phyloP scores from a whole-genome alignment of 2,797 vertebrate genomes.

The Neoniphon sammara region DNA sequence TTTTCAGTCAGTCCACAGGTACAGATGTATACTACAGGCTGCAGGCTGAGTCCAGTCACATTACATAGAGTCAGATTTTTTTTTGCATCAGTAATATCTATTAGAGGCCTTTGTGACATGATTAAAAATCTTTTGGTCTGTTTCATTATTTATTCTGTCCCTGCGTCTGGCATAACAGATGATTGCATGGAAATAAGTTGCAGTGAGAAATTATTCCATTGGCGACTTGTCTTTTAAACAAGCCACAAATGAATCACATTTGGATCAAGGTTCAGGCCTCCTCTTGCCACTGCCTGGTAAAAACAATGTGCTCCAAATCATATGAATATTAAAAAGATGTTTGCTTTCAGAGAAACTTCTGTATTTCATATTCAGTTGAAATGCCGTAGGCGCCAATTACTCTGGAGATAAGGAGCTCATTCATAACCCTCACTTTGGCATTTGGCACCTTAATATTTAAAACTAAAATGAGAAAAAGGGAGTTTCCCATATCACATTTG shows the following conservation, averaged over 20 bases:
- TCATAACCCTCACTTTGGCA: not conserved
- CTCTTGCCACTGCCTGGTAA: not conserved
- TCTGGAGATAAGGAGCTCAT: not conserved
- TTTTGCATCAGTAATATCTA: not conserved
- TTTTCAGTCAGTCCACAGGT: no score
- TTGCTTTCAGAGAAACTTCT: constrained; percentile 1
- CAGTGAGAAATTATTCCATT: constrained; percentile 22
- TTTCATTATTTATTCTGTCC: constrained; percentile 12
- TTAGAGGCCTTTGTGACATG: not conserved
- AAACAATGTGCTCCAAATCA: not conserved
- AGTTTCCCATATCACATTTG: not conserved
- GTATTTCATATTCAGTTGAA: not conserved
- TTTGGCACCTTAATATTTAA: not conserved
- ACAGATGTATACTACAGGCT: no score
- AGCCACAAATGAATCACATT: not conserved
- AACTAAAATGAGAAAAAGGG: not conserved
- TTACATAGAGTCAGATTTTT: no score
- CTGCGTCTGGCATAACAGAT: constrained; percentile 14
- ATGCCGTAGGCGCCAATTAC: constrained; percentile 5
- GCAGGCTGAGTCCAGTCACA: no score
- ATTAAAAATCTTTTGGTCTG: not conserved
- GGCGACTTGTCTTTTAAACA: constrained; percentile 1
- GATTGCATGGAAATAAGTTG: constrained; percentile 13
- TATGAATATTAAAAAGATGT: not conserved
- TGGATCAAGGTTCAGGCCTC: not conserved